Evolutionary conservation across 2,113 vertebrate genomes (phyloP).

Genomic region (Bombycilla garrulus): DNA sequence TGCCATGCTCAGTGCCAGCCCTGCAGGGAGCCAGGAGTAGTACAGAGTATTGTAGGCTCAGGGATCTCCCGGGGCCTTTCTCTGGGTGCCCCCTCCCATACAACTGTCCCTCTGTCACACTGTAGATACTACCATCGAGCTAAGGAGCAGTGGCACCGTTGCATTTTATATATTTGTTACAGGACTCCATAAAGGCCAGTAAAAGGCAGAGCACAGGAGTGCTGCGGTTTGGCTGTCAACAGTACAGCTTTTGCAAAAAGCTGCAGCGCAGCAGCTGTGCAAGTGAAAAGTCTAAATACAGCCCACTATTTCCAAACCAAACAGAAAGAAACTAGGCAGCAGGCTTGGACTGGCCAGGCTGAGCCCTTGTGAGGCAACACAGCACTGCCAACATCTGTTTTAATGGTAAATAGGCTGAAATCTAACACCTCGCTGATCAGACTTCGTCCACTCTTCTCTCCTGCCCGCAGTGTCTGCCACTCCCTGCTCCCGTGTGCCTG

Average conservation of each 20-base stretch:
- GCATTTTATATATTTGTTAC: background rate
- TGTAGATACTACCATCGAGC: background rate
- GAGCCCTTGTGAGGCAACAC: background rate
- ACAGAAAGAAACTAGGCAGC: background rate
- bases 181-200: background rate
- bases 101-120: background rate
- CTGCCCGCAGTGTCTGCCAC: background rate
- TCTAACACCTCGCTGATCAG: background rate
- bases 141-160: background rate
- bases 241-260: background rate
- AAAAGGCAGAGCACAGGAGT: background rate
- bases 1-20: background rate
- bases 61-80: background rate
- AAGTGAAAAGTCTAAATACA: background rate
- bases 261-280: background rate
- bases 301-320: background rate
- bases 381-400: background rate
- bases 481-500: background rate
- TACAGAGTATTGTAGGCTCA: fast-evolving
- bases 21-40: background rate
- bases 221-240: background rate
- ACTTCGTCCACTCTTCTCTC: background rate
- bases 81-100: background rate
- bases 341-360: background rate
- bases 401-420: background rate